Percentiles rank a stretch among this genome's conserved stretches.
Evolutionary conservation across 2,113 vertebrate genomes (phyloP).

Genomic region (Gymnorhina tibicen): DNA sequence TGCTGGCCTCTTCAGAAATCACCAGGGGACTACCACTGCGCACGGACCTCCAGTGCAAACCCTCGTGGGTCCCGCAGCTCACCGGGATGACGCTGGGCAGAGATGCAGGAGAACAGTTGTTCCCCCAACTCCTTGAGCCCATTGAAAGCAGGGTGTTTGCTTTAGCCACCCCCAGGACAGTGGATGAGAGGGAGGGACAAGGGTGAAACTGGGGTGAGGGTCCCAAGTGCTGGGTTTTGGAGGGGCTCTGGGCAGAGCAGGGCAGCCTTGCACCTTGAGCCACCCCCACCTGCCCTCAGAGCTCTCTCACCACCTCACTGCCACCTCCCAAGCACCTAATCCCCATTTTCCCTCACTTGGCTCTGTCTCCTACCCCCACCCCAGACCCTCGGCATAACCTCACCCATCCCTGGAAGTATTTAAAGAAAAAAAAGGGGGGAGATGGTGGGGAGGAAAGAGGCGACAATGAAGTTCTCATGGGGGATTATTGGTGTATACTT

Average conservation of each 20-base stretch:
- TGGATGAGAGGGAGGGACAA: neutral
- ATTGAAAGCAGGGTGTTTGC: neutral
- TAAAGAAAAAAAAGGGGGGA: neutral
- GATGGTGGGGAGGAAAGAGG: neutral
- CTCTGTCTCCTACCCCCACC: neutral
- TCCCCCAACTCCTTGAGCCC: neutral
- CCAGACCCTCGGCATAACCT: rapidly evolving
- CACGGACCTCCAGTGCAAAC: neutral
- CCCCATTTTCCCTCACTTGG: neutral
- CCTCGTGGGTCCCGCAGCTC: rapidly evolving
- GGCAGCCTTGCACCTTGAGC: neutral
- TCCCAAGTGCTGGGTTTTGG: neutral
- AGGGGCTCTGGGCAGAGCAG: rapidly evolving
- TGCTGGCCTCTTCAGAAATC: neutral
- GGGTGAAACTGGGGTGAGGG: neutral
- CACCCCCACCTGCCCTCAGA: neutral
- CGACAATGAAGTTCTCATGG: slow-evolving; percentile 15
- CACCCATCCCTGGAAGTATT: neutral
- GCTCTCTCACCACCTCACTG: neutral
- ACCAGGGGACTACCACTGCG: rapidly evolving
- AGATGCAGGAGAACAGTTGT: neutral
- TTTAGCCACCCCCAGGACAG: neutral
- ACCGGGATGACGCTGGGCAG: rapidly evolving
- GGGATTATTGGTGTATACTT: slow-evolving; percentile 63
- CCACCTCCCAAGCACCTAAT: neutral